Evolutionary conservation across 2,888 invertebrate genomes (phyloP).

Genomic region (Melieria picta): DNA sequence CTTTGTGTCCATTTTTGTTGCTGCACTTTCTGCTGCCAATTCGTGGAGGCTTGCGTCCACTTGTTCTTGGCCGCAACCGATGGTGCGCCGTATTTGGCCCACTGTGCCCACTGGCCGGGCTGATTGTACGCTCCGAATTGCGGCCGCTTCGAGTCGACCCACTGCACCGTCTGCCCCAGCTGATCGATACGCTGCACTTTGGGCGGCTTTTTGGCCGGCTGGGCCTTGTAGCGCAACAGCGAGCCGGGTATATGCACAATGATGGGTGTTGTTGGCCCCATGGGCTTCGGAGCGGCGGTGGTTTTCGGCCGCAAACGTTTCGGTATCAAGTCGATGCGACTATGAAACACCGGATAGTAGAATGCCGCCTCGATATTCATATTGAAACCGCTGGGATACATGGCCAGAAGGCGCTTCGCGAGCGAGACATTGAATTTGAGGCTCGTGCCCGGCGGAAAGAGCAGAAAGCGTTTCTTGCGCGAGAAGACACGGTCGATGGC

Average conservation of each 20-base stretch:
- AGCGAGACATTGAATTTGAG: constrained; percentile 57
- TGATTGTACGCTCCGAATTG: constrained; percentile 35
- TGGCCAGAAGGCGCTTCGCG: constrained; percentile 53
- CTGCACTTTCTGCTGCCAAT: constrained; percentile 11
- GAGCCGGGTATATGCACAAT: constrained; percentile 58
- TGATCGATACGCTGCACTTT: constrained; percentile 53
- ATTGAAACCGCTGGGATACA: constrained; percentile 52
- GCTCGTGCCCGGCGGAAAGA: constrained; percentile 56
- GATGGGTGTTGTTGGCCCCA: constrained; percentile 47
- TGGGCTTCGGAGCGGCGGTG: constrained; percentile 48
- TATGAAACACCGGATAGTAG: constrained; percentile 57
- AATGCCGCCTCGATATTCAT: constrained; percentile 54
- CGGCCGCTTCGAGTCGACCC: constrained; percentile 32
- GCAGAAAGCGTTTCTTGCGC: constrained; percentile 57
- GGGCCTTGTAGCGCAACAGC: constrained; percentile 55
- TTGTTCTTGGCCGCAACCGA: constrained; percentile 44
- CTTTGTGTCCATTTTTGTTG: constrained; percentile 16
- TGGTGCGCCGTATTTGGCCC: constrained; percentile 48
- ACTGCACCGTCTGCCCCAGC: constrained; percentile 34
- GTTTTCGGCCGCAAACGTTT: constrained; percentile 54
- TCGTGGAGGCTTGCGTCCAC: constrained; percentile 46
- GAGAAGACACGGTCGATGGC: constrained; percentile 54
- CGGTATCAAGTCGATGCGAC: constrained; percentile 57
- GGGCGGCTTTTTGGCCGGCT: constrained; percentile 44
- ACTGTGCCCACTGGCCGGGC: constrained; percentile 49